Base-by-base conservation (phyloP, 2,113 vertebrate genomes). In the Monopterus albus region DNA sequence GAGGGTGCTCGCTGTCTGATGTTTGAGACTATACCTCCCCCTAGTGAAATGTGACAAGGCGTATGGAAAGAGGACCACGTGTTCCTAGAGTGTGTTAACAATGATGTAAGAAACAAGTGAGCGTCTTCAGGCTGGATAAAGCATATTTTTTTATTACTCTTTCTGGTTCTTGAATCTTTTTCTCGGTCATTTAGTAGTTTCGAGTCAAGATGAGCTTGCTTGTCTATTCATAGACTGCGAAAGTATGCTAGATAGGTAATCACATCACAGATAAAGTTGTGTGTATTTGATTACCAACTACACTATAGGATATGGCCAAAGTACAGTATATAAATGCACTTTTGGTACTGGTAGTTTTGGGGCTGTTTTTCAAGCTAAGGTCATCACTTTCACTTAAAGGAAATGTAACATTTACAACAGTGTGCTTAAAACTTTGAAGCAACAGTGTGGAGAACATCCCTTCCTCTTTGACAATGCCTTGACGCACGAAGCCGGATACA, bases 11-110 rank as follows among this genome's bases (percentile, higher is more conserved):
- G 6, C 4, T 17, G 56, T n/a, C 18, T 36, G 21, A 45, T 75
- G 31, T 51, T 2, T 84, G 43, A 75, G 62, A 46, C 49, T 79
- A 58, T 66, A 59, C 17, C 81, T 51, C 84, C 79, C 75, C 76
- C 87, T 84, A 62, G 59, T 86, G 83, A 63, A 38, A 57, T 7
- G 15, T n/a, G 15, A 11, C 5, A 46, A n/a, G 25, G 36, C 1
- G 14, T 21, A 7, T 18, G 21, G 29, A 55, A 2, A 21, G 25
- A 40, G 20, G 0, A 13, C 3, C 1, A 7, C 10, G 1, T 2
- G 4, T 38, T 40, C 21, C 21, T 25, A 36, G 1, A 23, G n/a
- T n/a, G n/a, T n/a, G n/a, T n/a, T n/a, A 4, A 6, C 3, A 9
- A 36, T 0, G 0, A 28, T 21, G 8, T 14, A 7, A 46, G 25